Conservation (phyloP, 2,797 vertebrate species). For the Varecia variegata region DNA sequence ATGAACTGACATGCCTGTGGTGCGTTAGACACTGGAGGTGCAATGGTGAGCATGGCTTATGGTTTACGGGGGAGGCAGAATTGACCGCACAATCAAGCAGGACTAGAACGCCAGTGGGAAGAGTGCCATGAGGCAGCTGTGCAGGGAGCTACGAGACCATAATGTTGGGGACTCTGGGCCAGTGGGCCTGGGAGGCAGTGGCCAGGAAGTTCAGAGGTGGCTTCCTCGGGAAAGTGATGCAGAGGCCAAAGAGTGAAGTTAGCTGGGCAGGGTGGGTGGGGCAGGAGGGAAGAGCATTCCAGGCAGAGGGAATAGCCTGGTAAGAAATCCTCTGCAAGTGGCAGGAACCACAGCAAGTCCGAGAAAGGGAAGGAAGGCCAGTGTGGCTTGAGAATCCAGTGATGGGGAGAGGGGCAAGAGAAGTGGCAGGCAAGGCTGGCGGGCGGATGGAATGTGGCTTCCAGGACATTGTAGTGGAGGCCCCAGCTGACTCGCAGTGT, state of each 20-base stretch:
- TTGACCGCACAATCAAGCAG: accelerated
- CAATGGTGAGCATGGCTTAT: background rate
- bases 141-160: background rate
- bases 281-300: background rate
- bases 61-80: accelerated
- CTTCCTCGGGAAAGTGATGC: background rate
- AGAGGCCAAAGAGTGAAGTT: background rate
- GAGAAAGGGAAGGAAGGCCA: background rate
- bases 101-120: accelerated
- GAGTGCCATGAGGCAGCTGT: accelerated
- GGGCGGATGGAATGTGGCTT: accelerated
- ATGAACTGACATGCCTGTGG: accelerated
- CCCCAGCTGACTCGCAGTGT: background rate
- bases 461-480: background rate
- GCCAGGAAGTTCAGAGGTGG: background rate
- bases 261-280: background rate
- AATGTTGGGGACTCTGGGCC: background rate
- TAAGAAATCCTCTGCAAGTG: background rate
- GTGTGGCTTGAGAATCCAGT: background rate
- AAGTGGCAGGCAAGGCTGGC: background rate
- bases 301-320: background rate
- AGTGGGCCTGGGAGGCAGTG: background rate
- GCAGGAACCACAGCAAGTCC: accelerated
- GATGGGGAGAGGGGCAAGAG: background rate
- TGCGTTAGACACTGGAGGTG: background rate